Percentiles rank a stretch among this genome's conserved stretches.
Evolutionary conservation across 2,113 vertebrate genomes (phyloP).

Genomic region (Pygoscelis antarcticus): DNA sequence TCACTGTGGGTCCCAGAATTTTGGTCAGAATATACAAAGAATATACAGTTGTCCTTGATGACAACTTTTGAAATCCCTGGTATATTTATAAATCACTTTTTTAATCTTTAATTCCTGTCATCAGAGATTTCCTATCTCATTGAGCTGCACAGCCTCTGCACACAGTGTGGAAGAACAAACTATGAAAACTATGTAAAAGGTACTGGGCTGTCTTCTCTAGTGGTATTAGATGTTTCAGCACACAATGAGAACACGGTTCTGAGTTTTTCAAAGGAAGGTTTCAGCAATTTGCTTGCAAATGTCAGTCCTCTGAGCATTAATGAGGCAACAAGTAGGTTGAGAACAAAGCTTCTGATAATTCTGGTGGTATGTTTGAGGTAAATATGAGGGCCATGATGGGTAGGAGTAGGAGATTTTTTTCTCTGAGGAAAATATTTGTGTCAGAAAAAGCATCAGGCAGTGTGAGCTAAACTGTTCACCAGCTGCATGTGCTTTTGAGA

Average conservation of each 20-base stretch:
- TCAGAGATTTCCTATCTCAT: background rate
- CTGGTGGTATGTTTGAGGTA: background rate
- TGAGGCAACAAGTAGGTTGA: background rate
- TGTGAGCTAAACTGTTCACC: background rate
- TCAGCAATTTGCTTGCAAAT: background rate
- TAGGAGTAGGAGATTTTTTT: background rate
- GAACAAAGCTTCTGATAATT: background rate
- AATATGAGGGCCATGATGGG: background rate
- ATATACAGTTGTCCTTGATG: background rate
- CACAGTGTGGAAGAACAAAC: background rate
- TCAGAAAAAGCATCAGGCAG: background rate
- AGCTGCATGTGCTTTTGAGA: background rate
- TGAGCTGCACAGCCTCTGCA: background rate
- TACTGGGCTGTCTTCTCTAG: background rate
- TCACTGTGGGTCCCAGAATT: background rate
- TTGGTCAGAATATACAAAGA: background rate
- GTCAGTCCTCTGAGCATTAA: background rate
- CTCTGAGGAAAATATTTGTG: background rate
- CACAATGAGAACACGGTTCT: background rate
- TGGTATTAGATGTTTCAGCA: background rate
- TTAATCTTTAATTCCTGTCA: background rate
- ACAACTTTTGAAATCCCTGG: background rate
- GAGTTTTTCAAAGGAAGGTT: background rate
- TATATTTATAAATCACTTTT: background rate
- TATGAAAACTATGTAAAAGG: background rate